Percentiles rank a stretch among this genome's conserved stretches.
These are phyloP conservation scores for Nyctereutes procyonoides DNA, from an alignment of 2,113 vertebrate genomes.

Conservation along the genomic window DNA sequence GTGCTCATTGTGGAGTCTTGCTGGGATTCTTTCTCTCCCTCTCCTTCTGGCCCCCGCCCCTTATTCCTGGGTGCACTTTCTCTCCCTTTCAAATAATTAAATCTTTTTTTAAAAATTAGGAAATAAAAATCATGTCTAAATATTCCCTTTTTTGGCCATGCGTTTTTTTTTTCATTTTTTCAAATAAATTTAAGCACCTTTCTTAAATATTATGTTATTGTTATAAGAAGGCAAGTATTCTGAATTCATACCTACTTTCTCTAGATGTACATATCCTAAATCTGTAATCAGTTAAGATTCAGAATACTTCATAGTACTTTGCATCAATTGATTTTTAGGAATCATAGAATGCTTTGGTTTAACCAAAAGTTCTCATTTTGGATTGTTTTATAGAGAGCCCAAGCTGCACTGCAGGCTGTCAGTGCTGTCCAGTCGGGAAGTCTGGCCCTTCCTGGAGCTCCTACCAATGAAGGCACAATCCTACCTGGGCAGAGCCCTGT, in stretches of 20 bases:
- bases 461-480: constrained; percentile 74
- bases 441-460: constrained; percentile 70
- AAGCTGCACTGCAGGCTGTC: constrained; percentile 85
- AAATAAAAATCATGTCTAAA: neutral
- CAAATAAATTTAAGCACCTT: neutral
- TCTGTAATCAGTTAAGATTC: too few species aligned
- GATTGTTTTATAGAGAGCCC: constrained; percentile 84
- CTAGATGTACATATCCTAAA: too few species aligned
- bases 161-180: neutral
- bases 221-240: neutral
- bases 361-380: constrained; percentile 59
- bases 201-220: neutral
- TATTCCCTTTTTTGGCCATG: neutral
- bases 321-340: neutral
- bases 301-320: neutral
- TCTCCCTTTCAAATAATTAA: too few species aligned
- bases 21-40: neutral
- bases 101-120: neutral
- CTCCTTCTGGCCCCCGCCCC: neutral
- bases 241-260: too few species aligned
- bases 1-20: neutral
- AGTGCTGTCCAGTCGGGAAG: constrained; percentile 84
- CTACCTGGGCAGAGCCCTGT: constrained; percentile 86
- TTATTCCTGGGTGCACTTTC: neutral
- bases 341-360: neutral